Base-by-base conservation (phyloP, 2,888 invertebrate species). In the Hermaeophaga mercurialis region DNA sequence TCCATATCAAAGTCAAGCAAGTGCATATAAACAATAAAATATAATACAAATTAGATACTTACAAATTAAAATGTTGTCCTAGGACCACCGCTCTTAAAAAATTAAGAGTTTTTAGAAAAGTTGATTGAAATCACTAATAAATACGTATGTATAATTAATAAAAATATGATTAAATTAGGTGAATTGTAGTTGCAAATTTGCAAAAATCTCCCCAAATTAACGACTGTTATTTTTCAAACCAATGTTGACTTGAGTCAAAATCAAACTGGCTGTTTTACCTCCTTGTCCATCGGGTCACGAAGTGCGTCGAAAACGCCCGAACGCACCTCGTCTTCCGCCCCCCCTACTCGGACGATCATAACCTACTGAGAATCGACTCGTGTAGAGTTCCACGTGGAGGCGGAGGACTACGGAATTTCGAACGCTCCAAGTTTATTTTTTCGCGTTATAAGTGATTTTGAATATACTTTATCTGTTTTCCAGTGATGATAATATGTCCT, bases 241-340 rank as follows among this genome's bases (percentile, higher is more conserved):
- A 70, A 68, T 68, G 71, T 63, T 66, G 56, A 45, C 63, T 68
- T 70, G 66, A 64, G 70, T 70, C 68, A 73, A 75, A 75, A 75
- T 75, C 74, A 73, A 73, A 76, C 76, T 76, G 69, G 74, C 75
- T 74, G 75, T 72, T 73, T 77, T 76, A 77, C 76, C 75, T 75
- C 74, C 72, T 70, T 70, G 52, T 55, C 66, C 68, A 64, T 72
- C 73, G 72, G 67, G 48, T 41, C 43, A 52, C 71, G 73, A 63
- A 34, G 14, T 46, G 28, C 8, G 39, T 56, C 75, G 76, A 68
- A 53, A 19, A 14, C 15, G 39, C n/a, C 24, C 36, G 39, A 60
- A 11, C 73, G 73, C 44, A 53, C 55, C 61, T 53, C 49, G 56
- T 43, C 65, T 53, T 60, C 59, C 56, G 53, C 47, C 54, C 56